These are phyloP conservation scores for Myiagra hebetior DNA, from an alignment of 2,113 vertebrate genomes.

Conservation along the genomic window DNA sequence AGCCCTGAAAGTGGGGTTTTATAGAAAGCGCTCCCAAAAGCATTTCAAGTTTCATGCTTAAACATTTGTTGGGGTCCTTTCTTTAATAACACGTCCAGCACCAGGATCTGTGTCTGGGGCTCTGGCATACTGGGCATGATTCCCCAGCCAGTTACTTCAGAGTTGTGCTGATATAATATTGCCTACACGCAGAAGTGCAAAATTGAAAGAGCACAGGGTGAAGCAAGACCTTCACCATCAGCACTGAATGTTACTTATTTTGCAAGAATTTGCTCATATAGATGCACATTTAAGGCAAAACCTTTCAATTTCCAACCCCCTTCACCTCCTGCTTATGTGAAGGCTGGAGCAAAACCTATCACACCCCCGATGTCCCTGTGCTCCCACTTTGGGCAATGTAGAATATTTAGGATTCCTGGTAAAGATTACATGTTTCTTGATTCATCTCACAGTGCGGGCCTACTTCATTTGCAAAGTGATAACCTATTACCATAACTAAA, in stretches of 20 bases:
- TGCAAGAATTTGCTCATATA: conserved; percentile 21
- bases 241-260: neutral
- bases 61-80: neutral
- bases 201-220: neutral
- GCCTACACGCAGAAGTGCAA: neutral
- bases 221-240: neutral
- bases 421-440: conserved; percentile 76
- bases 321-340: conserved; percentile 1
- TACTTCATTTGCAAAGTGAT: conserved; percentile 84
- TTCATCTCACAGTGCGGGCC: conserved; percentile 79
- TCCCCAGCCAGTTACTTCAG: neutral
- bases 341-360: conserved; percentile 14
- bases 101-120: neutral
- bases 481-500: conserved; percentile 84
- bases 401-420: conserved; percentile 71
- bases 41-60: neutral
- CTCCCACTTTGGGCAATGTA: conserved; percentile 20
- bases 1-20: neutral
- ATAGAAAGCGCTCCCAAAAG: neutral
- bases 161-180: neutral
- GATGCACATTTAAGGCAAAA: conserved; percentile 27
- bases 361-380: neutral
- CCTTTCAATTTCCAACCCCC: neutral
- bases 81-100: too few relatives aligned
- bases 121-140: neutral